Base-by-base conservation (phyloP, 2,888 invertebrate genomes). In the Mesorhabditis sp. region DNA sequence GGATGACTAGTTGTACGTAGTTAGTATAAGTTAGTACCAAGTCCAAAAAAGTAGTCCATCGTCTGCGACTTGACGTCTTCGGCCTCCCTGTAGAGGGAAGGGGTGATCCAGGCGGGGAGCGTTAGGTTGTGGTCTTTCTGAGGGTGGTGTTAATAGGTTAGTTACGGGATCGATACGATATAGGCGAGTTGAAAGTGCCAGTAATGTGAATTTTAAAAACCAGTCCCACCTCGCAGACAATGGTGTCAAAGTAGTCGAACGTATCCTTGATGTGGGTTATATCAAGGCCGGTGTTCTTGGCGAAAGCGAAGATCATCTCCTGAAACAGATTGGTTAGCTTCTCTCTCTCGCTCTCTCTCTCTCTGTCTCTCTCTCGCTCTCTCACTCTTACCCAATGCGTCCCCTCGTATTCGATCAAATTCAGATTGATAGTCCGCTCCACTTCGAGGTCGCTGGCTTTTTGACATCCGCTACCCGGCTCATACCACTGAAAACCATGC, bases 111-210 rank as follows among this genome's bases (percentile, higher is more conserved):
- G 7, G 43, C 43, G 44, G 70, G 65, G 42, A 67, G 65, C 5
- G 67, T 67, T 65, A 70, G 45, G 43, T 70, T 70, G 7, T 63
- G 65, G 65, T 67, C 66, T n/a, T 70, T 63, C 43, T 67, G n/a
- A 10, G n/a, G 58, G 58, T 50, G 7, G 7, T 50, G 58, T 0
- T n/a, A 50, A 50, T 10, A 50, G 7, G 28, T 28, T 28, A 28
- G 28, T 28, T 28, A 28, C 28, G 28, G 28, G 28, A 28, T 28
- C 28, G 2, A 28, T 28, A 28, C 2, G 28, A 28, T 28, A 28
- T 28, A 28, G 28, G 28, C 28, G 28, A 2, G 28, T 28, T 28
- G 28, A 28, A 28, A 28, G 28, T 28, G 28, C 28, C 28, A 28
- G 28, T 28, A 28, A 28, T 28, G 28, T 28, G 28, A 28, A 28